Base-by-base conservation (phyloP, 2,888 invertebrate species). In the Melipona bicolor region DNA sequence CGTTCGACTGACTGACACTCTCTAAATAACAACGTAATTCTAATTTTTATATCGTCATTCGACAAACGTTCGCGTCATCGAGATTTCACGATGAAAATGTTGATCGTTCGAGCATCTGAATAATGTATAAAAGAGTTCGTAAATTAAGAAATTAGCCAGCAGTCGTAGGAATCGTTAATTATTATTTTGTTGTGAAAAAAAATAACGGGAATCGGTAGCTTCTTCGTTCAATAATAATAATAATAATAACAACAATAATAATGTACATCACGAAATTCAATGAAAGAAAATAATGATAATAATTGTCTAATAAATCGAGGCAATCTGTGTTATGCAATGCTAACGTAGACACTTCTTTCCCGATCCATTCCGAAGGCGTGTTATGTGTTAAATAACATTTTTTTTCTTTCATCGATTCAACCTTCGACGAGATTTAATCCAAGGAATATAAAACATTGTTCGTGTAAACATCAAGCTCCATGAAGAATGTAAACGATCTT, bases 121-220 rank as follows among this genome's bases (percentile, higher is more conserved):
- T 73, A 59, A 73, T 78, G 65, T 32, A 65, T 49, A 50, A 65
- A 49, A 50, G 6, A n/a, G 24, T 4, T 21, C 15, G 32, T 17
- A n/a, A 65, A 59, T 71, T 73, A 78, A 73, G 56, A 78, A 50
- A 78, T 73, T 65, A 24, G 17, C 24, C 19, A 36, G n/a, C 32
- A n/a, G 21, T 32, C 50, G 3, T 1, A 4, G 15, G 15, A 74
- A 36, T 50, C 17, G n/a, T 32, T 50, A 50, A 73, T 24, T 49
- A 27, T 73, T 27, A 73, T 21, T 0, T 59, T 27, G 19, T 4
- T 17, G 56, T 19, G 4, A n/a, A 4, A 19, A 59, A 4, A 19
- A 64, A 64, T 32, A 64, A 3, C 21, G 2, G 2, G 11, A 59
- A 59, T n/a, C 2, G 1, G 2, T 19, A 21, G 5, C 11, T 64